A percentile compares a stretch with the other conserved stretches of the same genome.
phyloP scores from a whole-genome alignment of 2,113 vertebrate species.

The Setophaga kirtlandii region DNA sequence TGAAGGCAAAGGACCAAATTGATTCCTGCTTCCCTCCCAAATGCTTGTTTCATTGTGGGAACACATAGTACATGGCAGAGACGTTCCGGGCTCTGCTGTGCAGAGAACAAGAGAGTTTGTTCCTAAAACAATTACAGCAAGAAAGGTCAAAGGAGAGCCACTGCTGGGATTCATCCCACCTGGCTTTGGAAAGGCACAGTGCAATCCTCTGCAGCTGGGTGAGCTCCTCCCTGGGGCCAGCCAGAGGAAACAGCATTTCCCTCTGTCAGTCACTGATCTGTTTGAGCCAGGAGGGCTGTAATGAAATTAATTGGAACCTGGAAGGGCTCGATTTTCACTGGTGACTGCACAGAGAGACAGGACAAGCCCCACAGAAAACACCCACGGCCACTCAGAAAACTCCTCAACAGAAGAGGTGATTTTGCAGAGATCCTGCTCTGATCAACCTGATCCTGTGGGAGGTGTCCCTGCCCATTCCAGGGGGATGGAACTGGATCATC shows the following conservation, averaged over 20 bases:
- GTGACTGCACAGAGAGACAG: not conserved
- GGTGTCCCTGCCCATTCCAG: not conserved
- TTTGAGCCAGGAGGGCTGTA: not conserved
- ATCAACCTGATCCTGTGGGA: not conserved
- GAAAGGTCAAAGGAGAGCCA: not conserved
- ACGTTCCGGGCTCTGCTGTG: not conserved
- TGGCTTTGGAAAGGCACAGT: not conserved
- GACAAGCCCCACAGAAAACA: not conserved
- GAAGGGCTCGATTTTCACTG: not conserved
- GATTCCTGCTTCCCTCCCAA: not conserved
- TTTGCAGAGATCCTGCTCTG: not conserved
- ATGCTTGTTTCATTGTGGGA: not conserved
- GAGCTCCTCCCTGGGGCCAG: not conserved
- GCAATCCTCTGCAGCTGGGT: not conserved
- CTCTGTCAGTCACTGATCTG: not conserved
- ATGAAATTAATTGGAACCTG: not conserved
- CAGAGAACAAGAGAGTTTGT: not conserved
- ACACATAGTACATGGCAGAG: not conserved
- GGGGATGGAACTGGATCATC: not conserved
- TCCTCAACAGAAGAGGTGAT: not conserved
- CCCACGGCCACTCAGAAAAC: not conserved
- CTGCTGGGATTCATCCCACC: not conserved
- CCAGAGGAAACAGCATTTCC: not conserved
- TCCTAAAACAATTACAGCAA: not conserved
- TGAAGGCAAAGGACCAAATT: not conserved